Conservation (phyloP, 2,888 invertebrate species). For the Nesidiocoris tenuis region DNA sequence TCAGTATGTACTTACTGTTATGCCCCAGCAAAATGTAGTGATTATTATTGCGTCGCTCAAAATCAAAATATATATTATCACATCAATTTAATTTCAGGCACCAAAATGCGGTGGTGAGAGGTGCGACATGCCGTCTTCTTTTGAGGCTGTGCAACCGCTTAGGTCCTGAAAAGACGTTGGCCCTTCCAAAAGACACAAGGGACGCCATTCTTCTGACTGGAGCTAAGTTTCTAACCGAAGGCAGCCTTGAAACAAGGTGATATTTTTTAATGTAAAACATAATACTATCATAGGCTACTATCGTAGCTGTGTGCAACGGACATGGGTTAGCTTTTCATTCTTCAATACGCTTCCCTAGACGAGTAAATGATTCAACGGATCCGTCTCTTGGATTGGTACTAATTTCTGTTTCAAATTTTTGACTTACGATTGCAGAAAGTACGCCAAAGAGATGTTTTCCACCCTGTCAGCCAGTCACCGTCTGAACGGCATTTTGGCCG, state of each 20-base stretch:
- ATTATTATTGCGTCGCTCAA: too few species aligned
- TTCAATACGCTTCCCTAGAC: too few species aligned
- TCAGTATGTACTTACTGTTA: too few species aligned
- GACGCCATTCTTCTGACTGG: conserved; percentile 77
- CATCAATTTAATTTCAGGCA: too few species aligned
- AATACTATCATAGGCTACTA: not conserved
- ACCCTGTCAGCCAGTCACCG: conserved; percentile 70
- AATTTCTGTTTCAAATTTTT: too few species aligned
- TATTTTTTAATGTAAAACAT: not conserved
- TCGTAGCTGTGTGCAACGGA: not conserved
- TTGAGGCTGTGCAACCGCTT: conserved; percentile 69
- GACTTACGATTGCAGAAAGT: conserved; percentile 59
- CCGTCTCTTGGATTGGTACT: too few species aligned
- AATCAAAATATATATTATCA: too few species aligned
- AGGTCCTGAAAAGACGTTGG: conserved; percentile 71
- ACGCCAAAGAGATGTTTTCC: conserved; percentile 76
- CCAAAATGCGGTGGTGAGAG: conserved; percentile 83
- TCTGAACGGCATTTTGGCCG: conserved; percentile 74
- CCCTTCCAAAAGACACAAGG: conserved; percentile 72
- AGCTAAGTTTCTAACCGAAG: conserved; percentile 81
- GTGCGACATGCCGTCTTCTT: conserved; percentile 77
- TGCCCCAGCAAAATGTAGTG: too few species aligned
- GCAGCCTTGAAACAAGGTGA: conserved; percentile 79
- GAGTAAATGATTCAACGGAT: too few species aligned
- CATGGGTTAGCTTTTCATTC: too few species aligned